A percentile compares a stretch with the other conserved stretches of the same genome.
Conservation (phyloP, 2,797 vertebrate species). For the Sebastes reedi region DNA sequence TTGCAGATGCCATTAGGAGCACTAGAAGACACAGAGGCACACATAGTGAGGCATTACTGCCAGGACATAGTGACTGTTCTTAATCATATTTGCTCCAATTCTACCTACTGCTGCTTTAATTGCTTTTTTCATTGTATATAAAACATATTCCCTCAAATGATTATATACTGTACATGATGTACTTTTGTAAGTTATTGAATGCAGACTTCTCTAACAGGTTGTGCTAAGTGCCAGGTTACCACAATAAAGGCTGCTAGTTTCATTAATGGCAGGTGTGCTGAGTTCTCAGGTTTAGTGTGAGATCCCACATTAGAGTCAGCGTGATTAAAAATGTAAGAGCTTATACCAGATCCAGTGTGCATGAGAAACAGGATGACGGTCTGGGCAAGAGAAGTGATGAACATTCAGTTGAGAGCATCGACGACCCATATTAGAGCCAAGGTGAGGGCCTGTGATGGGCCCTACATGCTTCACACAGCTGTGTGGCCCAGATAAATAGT, state of each 20-base stretch:
- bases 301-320: neutral
- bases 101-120: neutral
- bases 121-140: neutral
- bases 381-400: slow-evolving; percentile 10
- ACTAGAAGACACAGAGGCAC: no score
- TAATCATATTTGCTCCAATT: no score
- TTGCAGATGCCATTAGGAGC: no score
- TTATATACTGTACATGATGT: neutral
- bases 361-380: neutral
- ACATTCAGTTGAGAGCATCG: neutral
- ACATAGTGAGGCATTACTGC: no score
- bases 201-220: no score
- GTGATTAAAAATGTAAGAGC: neutral
- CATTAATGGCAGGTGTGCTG: neutral
- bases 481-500: slow-evolving; percentile 37
- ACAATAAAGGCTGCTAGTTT: neutral
- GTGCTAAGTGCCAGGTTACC: neutral
- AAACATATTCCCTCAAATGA: neutral
- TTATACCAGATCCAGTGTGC: neutral
- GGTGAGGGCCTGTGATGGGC: slow-evolving; percentile 17
- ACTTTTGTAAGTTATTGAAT: neutral
- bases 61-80: no score
- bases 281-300: neutral
- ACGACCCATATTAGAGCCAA: neutral
- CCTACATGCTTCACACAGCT: slow-evolving; percentile 5